Percentiles rank a stretch among this genome's conserved stretches.
These are phyloP conservation scores for Sebastes fasciatus DNA, from an alignment of 2,113 vertebrate species.

Conservation along the genomic window DNA sequence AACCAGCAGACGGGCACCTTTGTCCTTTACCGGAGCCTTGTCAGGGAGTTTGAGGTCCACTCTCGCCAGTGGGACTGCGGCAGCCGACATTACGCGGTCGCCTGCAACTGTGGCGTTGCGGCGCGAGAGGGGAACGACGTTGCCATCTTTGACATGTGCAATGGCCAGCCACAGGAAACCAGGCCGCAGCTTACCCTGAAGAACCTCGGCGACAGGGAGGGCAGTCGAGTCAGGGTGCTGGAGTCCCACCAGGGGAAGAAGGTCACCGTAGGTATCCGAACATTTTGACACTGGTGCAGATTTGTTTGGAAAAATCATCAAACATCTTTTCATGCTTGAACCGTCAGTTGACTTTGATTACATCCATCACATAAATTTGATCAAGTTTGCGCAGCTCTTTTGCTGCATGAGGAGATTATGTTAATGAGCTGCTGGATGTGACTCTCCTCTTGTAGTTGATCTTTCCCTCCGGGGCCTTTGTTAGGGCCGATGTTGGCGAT, in stretches of 20 bases:
- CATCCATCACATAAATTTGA: not conserved
- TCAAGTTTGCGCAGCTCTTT: not conserved
- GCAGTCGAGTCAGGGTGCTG: slow-evolving; percentile 76
- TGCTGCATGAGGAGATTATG: not conserved
- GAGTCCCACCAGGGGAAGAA: slow-evolving; percentile 87
- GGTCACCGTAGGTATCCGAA: slow-evolving; percentile 85
- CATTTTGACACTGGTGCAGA: slow-evolving; percentile 34
- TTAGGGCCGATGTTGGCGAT: slow-evolving; percentile 79
- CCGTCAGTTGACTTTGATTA: not conserved
- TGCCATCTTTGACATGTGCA: slow-evolving; percentile 85
- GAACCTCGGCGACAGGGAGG: slow-evolving; percentile 29
- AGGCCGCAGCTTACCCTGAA: slow-evolving; percentile 79
- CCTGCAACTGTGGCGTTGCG: slow-evolving; percentile 84
- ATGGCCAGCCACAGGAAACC: slow-evolving; percentile 75
- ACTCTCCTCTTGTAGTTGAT: slow-evolving; percentile 76
- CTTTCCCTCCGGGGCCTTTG: slow-evolving; percentile 86
- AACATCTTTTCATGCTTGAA: not conserved
- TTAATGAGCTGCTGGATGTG: slow-evolving; percentile 47
- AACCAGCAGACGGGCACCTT: slow-evolving; percentile 86
- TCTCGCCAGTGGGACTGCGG: slow-evolving; percentile 86
- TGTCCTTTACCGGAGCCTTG: slow-evolving; percentile 80
- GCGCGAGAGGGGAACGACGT: slow-evolving; percentile 78
- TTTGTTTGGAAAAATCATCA: not conserved
- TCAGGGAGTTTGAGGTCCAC: slow-evolving; percentile 82
- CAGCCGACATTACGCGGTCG: slow-evolving; percentile 69